A percentile compares a stretch with the other conserved stretches of the same genome.
These are phyloP conservation scores for Parapristionchus giblindavisi DNA, from an alignment of 2,888 invertebrate genomes.

Conservation along the genomic window DNA sequence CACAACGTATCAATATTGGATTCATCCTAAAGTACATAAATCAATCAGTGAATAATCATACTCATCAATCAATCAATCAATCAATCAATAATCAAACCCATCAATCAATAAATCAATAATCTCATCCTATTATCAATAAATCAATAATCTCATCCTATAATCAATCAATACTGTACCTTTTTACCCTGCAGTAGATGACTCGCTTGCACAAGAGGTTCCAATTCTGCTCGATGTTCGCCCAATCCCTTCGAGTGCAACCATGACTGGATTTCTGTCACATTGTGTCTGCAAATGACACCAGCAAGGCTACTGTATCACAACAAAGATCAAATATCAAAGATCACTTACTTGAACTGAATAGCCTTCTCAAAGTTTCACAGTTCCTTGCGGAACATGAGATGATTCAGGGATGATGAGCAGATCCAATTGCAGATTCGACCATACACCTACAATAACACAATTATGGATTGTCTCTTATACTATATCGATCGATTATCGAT, in stretches of 20 bases:
- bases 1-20: slow-evolving; percentile 93
- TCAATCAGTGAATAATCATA: background rate
- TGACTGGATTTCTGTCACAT: slow-evolving; percentile 62
- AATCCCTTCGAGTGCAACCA: slow-evolving; percentile 73
- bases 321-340: background rate
- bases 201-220: slow-evolving; percentile 92
- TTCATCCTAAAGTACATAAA: slow-evolving; percentile 75
- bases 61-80: too few species aligned
- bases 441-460: slow-evolving; percentile 58
- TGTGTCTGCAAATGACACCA: slow-evolving; percentile 65
- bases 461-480: too few species aligned
- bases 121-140: too few species aligned
- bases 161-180: slow-evolving; percentile 17
- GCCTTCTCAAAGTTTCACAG: slow-evolving; percentile 94
- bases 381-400: slow-evolving; percentile 89
- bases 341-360: slow-evolving; percentile 85
- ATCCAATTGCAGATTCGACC: slow-evolving; percentile 73
- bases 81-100: too few species aligned
- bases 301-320: too few species aligned
- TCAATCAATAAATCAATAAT: too few species aligned
- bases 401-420: slow-evolving; percentile 91
- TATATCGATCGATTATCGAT: too few species aligned
- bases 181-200: slow-evolving; percentile 89
- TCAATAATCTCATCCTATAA: too few species aligned
- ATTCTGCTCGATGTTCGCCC: slow-evolving; percentile 79